These are phyloP conservation scores for Poecilia wingei DNA, from an alignment of 2,797 vertebrate genomes.

Conservation along the genomic window DNA sequence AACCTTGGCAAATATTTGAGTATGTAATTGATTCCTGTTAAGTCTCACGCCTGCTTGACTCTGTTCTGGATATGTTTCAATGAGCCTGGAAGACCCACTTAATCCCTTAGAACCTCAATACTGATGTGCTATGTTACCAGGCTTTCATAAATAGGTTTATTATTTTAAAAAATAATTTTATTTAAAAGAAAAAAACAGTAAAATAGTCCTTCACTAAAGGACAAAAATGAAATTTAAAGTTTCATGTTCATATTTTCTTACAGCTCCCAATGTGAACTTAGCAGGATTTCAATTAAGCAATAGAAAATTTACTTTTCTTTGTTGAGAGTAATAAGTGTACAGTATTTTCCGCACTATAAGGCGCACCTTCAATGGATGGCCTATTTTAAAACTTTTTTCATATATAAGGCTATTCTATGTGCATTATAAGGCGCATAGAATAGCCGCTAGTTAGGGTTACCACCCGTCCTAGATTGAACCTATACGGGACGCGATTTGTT, in stretches of 20 bases:
- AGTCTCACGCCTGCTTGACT: not conserved
- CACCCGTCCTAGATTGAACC: no score
- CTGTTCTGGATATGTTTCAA: not conserved
- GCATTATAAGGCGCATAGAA: no score
- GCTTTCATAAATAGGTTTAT: not conserved
- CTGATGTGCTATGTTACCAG: not conserved
- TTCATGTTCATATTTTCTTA: not conserved
- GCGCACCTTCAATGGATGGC: no score
- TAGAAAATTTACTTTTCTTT: not conserved
- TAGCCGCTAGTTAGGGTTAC: no score
- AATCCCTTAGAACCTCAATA: not conserved
- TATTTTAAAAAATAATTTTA: no score
- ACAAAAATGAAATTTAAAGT: not conserved
- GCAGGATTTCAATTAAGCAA: not conserved
- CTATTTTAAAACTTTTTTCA: no score
- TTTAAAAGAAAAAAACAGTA: not conserved
- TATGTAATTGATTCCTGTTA: not conserved
- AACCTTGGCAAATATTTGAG: not conserved
- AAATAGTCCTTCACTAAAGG: not conserved
- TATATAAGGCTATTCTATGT: no score
- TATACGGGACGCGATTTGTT: no score
- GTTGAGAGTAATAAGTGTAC: not conserved
- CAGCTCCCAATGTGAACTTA: not conserved
- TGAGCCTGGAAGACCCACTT: not conserved
- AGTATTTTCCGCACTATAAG: no score